These are phyloP conservation scores for Ectropis grisescens DNA, from an alignment of 1,140 invertebrate species.

Conservation along the genomic window DNA sequence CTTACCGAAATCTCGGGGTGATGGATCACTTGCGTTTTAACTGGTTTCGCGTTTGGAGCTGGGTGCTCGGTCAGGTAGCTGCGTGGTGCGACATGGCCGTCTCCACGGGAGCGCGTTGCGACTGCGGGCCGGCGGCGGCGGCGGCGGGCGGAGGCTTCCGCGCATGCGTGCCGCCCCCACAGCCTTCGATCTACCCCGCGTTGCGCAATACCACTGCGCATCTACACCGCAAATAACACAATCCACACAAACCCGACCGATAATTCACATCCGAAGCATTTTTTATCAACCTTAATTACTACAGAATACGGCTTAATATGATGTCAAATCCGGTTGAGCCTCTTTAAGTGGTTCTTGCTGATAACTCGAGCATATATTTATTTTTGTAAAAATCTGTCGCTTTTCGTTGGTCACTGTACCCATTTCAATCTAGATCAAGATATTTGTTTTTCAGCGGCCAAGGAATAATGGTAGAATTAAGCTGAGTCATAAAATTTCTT, in stretches of 20 bases:
- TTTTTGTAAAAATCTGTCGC: too few species aligned
- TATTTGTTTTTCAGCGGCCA: too few species aligned
- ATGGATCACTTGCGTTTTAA: too few species aligned
- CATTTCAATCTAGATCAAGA: too few species aligned
- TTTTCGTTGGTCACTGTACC: too few species aligned
- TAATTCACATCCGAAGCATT: constrained; percentile 18
- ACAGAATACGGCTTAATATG: too few species aligned
- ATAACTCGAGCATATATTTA: too few species aligned
- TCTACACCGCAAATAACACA: constrained; percentile 54
- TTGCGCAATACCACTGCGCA: constrained; percentile 42
- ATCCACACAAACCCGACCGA: constrained; percentile 35
- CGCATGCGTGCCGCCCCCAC: constrained; percentile 42
- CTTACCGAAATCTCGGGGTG: constrained; percentile 54
- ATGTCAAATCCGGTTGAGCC: too few species aligned
- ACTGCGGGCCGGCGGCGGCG: constrained; percentile 47
- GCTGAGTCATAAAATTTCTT: too few species aligned
- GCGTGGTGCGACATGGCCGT: constrained; percentile 50
- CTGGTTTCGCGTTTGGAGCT: too few species aligned
- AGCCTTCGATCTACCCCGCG: constrained; percentile 63
- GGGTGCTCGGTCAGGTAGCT: constrained; percentile 49
- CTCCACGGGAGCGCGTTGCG: constrained; percentile 49
- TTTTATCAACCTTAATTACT: constrained; percentile 26
- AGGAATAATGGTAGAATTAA: too few species aligned
- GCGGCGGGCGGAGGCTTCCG: constrained; percentile 20
- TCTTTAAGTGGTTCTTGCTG: too few species aligned